Evolutionary conservation across 2,888 invertebrate species (phyloP), one percentile per base, ranked within the genome.

Genomic region (Alloscopus bannaensis): DNA sequence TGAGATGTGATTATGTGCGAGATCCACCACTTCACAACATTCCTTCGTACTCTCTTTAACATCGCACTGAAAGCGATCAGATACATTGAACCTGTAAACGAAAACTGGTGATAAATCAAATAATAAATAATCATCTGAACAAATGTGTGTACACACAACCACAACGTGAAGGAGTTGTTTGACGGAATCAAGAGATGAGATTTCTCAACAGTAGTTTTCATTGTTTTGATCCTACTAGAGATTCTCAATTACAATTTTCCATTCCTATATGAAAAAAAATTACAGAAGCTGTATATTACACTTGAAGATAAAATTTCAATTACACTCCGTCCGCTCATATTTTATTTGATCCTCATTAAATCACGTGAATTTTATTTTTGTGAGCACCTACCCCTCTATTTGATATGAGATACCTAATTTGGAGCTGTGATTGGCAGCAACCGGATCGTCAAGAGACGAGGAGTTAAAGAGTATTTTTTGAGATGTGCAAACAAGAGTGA

Each of bases 401-500:
- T 69, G 36, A 4, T 70, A 45, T 57, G 64, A 50, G 64, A 57
- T 55, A 57, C 47, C 45, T 36, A 73, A 36, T 40, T n/a, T n/a
- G 64, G 8, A 45, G 66, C 71, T 66, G 70, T 73, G 64, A 80
- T 60, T 64, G 69, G 69, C 62, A 76, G 76, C 57, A 79, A 73
- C 73, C 64, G 69, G 68, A 68, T 73, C 55, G 65, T 36, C 64
- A 59, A 73, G 65, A 36, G 50, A 55, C 65, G 57, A 45, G 62
- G 64, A 55, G 50, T 11, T 18, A n/a, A 13, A 36, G 36, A 36
- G 36, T n/a, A n/a, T n/a, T n/a, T n/a, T n/a, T n/a, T n/a, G 31
- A 66, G 57, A 68, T 60, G 75, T 76, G 68, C 68, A 76, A 76
- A 76, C 75, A 76, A 76, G 75, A 76, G 75, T 76, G 68, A 76